phyloP scores from a whole-genome alignment of 2,113 vertebrate species.

The Romanogobio albipinnatus region DNA sequence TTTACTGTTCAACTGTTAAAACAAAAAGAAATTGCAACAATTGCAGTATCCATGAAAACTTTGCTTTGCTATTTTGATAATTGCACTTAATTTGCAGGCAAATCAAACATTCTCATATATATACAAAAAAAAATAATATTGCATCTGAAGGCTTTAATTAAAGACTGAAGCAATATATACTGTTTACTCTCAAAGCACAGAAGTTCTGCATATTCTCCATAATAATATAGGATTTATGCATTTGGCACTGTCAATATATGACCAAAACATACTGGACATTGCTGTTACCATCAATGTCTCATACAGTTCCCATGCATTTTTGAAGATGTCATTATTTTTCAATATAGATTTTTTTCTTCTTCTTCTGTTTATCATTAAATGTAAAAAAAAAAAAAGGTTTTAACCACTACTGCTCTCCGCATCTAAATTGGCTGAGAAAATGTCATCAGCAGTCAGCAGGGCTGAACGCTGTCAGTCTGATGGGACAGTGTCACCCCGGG shows the following conservation, averaged over 20 bases:
- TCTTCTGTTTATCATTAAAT: background rate
- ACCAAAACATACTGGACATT: background rate
- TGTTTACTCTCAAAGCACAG: background rate
- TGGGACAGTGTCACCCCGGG: slow-evolving; percentile 52
- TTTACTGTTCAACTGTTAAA: background rate
- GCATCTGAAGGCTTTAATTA: background rate
- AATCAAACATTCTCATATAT: background rate
- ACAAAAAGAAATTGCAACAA: background rate
- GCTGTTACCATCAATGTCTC: background rate
- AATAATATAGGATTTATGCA: background rate
- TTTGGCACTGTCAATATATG: background rate
- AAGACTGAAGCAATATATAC: background rate
- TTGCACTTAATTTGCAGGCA: background rate
- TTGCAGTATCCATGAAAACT: background rate
- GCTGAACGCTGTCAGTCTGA: slow-evolving; percentile 58
- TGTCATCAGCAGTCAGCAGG: slow-evolving; percentile 44
- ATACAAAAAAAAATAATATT: background rate
- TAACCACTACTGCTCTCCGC: slow-evolving; percentile 28
- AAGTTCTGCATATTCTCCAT: background rate
- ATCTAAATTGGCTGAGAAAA: slow-evolving; percentile 54
- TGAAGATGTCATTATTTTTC: background rate
- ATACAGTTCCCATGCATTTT: background rate
- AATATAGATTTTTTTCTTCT: background rate
- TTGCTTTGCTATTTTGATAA: background rate
- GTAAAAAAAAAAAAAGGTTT: background rate